Base-by-base conservation (phyloP, 30 jellyfish, hydroid and myxozoan species). In the Sanderia malayensis region DNA sequence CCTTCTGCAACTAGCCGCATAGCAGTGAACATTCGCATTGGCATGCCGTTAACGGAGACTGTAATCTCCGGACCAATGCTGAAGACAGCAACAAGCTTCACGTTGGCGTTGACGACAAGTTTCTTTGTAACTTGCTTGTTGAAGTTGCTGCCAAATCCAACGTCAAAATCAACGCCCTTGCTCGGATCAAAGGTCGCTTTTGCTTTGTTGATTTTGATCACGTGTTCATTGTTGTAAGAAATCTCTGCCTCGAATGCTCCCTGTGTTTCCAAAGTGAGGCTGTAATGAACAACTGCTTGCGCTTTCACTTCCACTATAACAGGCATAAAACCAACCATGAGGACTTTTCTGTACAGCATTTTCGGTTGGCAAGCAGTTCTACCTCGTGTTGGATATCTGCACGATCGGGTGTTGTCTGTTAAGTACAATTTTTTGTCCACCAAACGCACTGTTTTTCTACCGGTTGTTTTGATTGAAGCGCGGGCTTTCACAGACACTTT, bases 51-150 rank as follows among this genome's bases (percentile, higher is more conserved):
- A 31, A 74, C 71, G 1, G 78, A 24, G 26, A 74, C 41, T 1
- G 86, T 53, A 15, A 74, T 62, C 31, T 74, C 86, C 0, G 86
- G 66, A 17, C 86, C 86, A 17, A 74, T 30, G 3, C 86, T 76
- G 25, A 74, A 9, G 3, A 66, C 78, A 29, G 76, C 78, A 29
- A 34, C 27, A 21, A 74, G 65, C 2, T 62, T 70, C 13, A 58
- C 60, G 49, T 63, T 65, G 44, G 27, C 61, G 7, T 29, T 47
- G 1, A 61, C 72, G 7, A 37, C 11, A 9, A 74, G 9, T 22
- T 58, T 37, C 4, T 60, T 44, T 13, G 31, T 9, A 18, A 74
- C 11, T 1, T 44, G 59, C 52, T 31, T 60, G 61, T 24, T n/a
- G 44, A 59, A 60, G 37, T 59, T 46, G 17, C 28, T 41, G 25